Evolutionary conservation across 2,888 invertebrate genomes (phyloP), one percentile per base, ranked within the genome.

Genomic region (Hydraecia micacea): DNA sequence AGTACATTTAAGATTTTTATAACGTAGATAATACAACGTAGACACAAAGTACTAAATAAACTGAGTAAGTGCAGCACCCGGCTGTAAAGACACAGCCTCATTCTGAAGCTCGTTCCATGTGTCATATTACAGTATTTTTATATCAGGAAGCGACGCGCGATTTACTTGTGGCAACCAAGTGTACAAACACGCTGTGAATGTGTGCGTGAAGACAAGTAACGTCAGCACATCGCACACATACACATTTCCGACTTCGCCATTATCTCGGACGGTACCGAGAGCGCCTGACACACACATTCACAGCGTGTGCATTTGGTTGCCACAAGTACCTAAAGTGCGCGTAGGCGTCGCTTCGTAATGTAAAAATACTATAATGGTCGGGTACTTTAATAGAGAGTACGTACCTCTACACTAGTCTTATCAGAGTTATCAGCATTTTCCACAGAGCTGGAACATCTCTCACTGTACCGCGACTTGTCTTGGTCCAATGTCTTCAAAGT

Each of bases 401-500:
- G 13, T 69, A 39, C 96, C 93, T 95, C 95, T 60, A 96, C 92
- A 52, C 75, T 85, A 32, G 76, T 87, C 77, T 96, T 97, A 70
- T 94, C 94, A 0, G 95, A 93, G 71, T 93, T 94, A 83, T 96
- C 96, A 9, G 93, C 92, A 77, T 95, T 96, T 86, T 96, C 96
- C 0, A 97, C 94, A 3, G 96, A 93, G 79, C 93, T 95, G 75
- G 89, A 91, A 78, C 96, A 97, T 46, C 92, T 87, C 73, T 95
- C 96, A 81, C 96, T 96, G 87, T 96, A 95, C 63, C 94, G 88
- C 0, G 96, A 93, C 83, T 91, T 87, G 78, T 92, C 92, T 4
- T 91, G 89, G 58, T 94, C 94, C 81, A 96, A 85, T 0, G 95
- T 95, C 89, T 96, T 96, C 58, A 96, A 88, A 52, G 89, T 93